Evolutionary conservation across 1,140 invertebrate species (phyloP), one percentile per base, ranked within the genome.

Genomic region (Bombus impatiens): DNA sequence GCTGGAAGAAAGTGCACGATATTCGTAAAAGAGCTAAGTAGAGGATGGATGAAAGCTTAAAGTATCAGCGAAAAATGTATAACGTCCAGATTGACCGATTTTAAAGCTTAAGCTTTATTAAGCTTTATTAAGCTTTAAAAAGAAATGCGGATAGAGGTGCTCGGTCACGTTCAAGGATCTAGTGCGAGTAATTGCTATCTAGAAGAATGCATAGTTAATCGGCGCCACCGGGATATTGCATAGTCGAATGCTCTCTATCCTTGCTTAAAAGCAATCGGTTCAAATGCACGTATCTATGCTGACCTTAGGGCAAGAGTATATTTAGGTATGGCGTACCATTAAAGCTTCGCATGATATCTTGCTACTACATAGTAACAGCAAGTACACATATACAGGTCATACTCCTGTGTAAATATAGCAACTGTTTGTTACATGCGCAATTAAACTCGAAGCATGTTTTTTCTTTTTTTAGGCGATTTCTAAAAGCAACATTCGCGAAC

Each of bases 181-280:
- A 78, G 53, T 40, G 42, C 53, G 22, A 67, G 57, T 86, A 84
- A 68, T 78, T 68, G 44, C 75, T 15, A 32, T 42, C 76, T 72
- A 72, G 65, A 81, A 86, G 84, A 87, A 89, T 76, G 40, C 74
- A 65, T 72, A 82, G 65, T 82, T 72, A 83, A 53, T 70, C 62
- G 42, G n/a, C 22, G 37, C 18, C 35, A 25, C 18, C n/a, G 15
- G n/a, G 32, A 6, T 70, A 68, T 44, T 82, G 67, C 44, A 86
- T 81, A 81, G 71, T 42, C 5, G 71, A 75, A 72, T n/a, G 79
- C 37, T 3, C 42, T 28, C 35, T 53, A 53, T 53, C n/a, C 40
- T 32, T 57, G 68, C 10, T 84, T 44, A 28, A 84, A 4, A 47
- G 83, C 25, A 37, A 53, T 62, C 37, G 32, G 67, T 71, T 84